These are phyloP conservation scores for Caracal caracal DNA, from an alignment of 2,113 vertebrate genomes.

Conservation along the genomic window DNA sequence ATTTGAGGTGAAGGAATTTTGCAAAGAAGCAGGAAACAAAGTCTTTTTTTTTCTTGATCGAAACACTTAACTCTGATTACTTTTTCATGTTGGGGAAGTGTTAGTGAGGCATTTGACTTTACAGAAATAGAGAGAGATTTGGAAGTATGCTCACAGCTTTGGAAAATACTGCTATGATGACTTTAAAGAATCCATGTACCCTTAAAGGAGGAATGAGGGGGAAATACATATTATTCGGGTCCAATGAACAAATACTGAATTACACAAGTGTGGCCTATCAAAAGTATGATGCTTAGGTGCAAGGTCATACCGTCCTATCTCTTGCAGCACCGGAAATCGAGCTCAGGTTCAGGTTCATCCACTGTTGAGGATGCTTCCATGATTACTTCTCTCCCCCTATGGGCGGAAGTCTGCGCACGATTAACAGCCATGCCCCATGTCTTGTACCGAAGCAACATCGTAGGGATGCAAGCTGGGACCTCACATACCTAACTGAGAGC, in stretches of 20 bases:
- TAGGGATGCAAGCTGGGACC: not conserved
- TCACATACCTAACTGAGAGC: not conserved
- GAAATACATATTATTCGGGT: not conserved
- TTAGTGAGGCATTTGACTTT: not conserved
- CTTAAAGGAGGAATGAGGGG: not conserved
- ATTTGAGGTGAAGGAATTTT: not conserved
- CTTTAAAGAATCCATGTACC: not conserved
- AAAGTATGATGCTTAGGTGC: not conserved
- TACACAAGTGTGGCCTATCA: not conserved
- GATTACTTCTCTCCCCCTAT: not conserved
- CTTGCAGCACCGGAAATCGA: not conserved
- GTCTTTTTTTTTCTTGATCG: not conserved
- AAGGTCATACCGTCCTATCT: not conserved
- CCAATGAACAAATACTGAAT: not conserved
- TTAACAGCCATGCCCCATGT: rapidly evolving
- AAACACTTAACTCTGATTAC: not conserved
- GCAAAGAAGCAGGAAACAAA: not conserved
- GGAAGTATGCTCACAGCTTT: not conserved
- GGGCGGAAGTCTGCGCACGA: not conserved
- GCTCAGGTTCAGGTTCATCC: not conserved
- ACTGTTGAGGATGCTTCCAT: not conserved
- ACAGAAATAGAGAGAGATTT: not conserved
- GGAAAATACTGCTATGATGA: not conserved
- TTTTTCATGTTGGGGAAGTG: not conserved
- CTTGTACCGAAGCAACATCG: rapidly evolving